Conservation (phyloP, 2,888 invertebrate genomes). For the Ischnura elegans region DNA sequence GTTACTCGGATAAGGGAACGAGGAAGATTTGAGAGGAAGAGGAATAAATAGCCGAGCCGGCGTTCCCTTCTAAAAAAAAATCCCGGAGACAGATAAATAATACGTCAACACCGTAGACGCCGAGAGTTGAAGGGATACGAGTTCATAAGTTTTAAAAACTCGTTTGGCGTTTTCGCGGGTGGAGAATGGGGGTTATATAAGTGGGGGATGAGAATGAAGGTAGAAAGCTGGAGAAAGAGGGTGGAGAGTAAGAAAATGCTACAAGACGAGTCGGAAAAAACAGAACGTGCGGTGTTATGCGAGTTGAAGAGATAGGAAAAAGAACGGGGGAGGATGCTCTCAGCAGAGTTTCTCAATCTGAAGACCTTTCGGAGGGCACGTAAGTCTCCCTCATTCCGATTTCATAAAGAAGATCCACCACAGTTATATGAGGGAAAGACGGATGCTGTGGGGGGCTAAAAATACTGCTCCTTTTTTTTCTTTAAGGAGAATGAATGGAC, state of each 20-base stretch:
- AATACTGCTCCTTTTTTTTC: constrained; percentile 16
- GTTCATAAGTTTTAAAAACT: constrained; percentile 66
- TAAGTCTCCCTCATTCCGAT: constrained; percentile 53
- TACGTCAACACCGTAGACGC: constrained; percentile 49
- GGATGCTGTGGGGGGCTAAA: constrained; percentile 19
- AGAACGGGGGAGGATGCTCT: not conserved
- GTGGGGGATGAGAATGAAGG: not conserved
- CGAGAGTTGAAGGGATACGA: not conserved
- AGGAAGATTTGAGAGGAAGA: not conserved
- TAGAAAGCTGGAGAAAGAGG: not conserved
- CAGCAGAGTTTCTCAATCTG: constrained; percentile 42
- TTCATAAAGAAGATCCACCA: constrained; percentile 56
- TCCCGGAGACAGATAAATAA: constrained; percentile 44
- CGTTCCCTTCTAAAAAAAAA: constrained; percentile 40
- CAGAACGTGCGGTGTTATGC: too few species aligned
- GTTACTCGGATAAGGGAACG: not conserved
- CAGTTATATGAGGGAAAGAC: constrained; percentile 27
- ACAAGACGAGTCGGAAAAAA: not conserved
- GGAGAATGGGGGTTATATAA: not conserved
- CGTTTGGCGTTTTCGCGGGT: constrained; percentile 38
- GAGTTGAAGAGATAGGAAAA: not conserved
- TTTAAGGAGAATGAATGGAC: constrained; percentile 59
- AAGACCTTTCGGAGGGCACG: constrained; percentile 37
- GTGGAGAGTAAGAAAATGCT: not conserved
- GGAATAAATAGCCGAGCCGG: constrained; percentile 21